These are phyloP conservation scores for Norana najaformis DNA, from an alignment of 2,888 invertebrate species.

Conservation along the genomic window DNA sequence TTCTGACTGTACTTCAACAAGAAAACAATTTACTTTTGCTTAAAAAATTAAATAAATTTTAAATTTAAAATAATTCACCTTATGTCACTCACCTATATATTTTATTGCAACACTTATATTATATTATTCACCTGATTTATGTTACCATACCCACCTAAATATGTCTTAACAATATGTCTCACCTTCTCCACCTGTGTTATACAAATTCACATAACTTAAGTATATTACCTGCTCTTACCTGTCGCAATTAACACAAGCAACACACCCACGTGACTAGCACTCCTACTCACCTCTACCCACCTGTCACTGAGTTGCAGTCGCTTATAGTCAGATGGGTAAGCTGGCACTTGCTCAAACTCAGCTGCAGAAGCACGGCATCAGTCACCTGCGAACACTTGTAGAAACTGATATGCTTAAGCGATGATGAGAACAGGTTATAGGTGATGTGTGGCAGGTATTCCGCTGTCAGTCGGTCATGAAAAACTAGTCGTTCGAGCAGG, in stretches of 20 bases:
- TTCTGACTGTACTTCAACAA: no score
- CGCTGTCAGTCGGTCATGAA: constrained; percentile 50
- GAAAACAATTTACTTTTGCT: no score
- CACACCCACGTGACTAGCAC: not conserved
- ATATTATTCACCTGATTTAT: not conserved
- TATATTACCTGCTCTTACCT: not conserved
- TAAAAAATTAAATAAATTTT: no score
- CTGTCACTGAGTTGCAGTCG: constrained; percentile 51
- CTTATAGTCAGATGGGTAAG: constrained; percentile 50
- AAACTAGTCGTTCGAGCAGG: constrained; percentile 50
- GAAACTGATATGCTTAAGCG: constrained; percentile 48
- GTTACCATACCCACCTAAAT: not conserved
- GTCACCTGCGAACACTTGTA: constrained; percentile 54
- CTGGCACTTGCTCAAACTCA: constrained; percentile 48
- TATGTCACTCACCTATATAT: not conserved
- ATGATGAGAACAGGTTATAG: constrained; percentile 48
- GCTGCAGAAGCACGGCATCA: constrained; percentile 48
- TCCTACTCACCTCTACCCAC: constrained; percentile 43
- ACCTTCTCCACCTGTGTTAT: not conserved
- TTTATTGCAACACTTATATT: not conserved
- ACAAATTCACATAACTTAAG: not conserved
- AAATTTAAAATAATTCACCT: no score
- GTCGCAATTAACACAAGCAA: not conserved
- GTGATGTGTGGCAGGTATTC: constrained; percentile 49
- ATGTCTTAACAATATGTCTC: not conserved